Evolutionary conservation across 2,797 vertebrate species (phyloP).

Genomic region (Pangasius djambal): DNA sequence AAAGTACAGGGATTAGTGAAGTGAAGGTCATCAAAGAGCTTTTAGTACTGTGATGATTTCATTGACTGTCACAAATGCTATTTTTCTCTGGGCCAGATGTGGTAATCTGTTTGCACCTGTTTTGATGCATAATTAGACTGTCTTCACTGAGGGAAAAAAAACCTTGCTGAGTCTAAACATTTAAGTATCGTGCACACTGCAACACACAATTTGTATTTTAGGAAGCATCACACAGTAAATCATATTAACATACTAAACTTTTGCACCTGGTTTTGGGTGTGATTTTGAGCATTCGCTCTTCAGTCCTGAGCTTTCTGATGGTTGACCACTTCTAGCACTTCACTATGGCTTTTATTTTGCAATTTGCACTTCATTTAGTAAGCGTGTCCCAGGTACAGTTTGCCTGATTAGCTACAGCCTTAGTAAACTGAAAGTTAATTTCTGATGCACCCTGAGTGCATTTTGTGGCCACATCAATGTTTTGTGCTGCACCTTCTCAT

Average conservation of each 20-base stretch:
- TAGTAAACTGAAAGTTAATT: neutral
- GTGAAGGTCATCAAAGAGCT: neutral
- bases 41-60: neutral
- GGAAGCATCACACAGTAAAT: neutral
- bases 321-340: neutral
- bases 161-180: neutral
- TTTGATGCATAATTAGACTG: neutral
- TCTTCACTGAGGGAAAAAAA: neutral
- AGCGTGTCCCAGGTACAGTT: neutral
- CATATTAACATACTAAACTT: neutral
- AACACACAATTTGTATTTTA: neutral
- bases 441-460: neutral
- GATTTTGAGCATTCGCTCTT: neutral
- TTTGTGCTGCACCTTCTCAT: neutral
- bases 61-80: neutral
- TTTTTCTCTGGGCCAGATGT: neutral
- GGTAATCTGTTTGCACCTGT: neutral
- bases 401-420: neutral
- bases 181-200: neutral
- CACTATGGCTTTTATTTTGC: neutral
- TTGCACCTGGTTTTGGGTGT: neutral
- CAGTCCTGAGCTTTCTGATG: neutral
- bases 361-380: neutral
- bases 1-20: neutral
- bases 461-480: neutral